phyloP scores from a whole-genome alignment of 2,888 invertebrate species.

The Danaus chrysippus region DNA sequence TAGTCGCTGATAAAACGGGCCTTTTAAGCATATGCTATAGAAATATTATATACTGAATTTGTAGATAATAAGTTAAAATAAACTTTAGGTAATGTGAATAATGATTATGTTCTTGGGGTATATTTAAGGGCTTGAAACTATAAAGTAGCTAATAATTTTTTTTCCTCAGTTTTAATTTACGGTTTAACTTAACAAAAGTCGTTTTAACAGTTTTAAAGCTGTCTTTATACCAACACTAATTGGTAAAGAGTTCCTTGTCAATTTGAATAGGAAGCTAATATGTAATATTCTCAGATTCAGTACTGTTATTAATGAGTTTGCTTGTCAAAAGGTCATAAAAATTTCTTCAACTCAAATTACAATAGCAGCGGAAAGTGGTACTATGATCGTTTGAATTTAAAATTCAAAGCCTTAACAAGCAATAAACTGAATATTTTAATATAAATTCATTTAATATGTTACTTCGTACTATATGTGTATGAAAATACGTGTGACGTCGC shows the following conservation, averaged over 20 bases:
- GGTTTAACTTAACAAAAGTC: too few relatives aligned
- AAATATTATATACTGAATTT: too few relatives aligned
- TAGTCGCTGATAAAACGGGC: too few relatives aligned
- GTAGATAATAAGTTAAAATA: too few relatives aligned
- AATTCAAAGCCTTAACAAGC: conserved; percentile 40
- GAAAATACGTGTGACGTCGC: too few relatives aligned
- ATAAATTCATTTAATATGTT: conserved; percentile 31
- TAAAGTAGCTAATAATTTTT: too few relatives aligned
- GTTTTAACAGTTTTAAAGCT: conserved; percentile 16
- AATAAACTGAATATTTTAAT: conserved; percentile 34
- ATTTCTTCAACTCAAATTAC: conserved; percentile 23
- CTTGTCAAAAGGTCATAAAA: conserved; percentile 35
- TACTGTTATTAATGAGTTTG: conserved; percentile 43
- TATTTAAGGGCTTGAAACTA: too few relatives aligned
- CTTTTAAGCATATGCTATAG: too few relatives aligned
- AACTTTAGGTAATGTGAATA: too few relatives aligned
- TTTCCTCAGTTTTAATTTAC: too few relatives aligned
- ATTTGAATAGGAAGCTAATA: conserved; percentile 42
- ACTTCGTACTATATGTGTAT: too few relatives aligned
- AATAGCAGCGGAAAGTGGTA: conserved; percentile 18
- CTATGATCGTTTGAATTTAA: conserved; percentile 25
- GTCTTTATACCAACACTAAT: conserved; percentile 41
- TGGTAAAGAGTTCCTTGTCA: conserved; percentile 39
- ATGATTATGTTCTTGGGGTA: too few relatives aligned
- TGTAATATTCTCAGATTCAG: conserved; percentile 50